Base-by-base conservation (phyloP, 2,888 invertebrate species). In the Myopa testacea region DNA sequence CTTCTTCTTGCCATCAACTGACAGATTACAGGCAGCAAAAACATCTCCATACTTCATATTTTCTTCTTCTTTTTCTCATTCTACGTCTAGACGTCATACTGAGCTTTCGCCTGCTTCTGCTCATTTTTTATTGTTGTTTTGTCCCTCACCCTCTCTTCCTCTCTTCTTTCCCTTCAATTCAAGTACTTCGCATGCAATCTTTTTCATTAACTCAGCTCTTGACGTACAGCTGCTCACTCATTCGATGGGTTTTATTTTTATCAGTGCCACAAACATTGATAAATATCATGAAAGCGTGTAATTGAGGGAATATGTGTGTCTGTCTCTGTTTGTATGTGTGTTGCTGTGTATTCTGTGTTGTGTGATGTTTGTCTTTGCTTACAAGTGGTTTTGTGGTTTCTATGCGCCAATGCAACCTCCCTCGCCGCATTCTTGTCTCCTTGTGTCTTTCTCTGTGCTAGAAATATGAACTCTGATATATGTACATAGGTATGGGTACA, bases 141-240 rank as follows among this genome's bases (percentile, higher is more conserved):
- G 52, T 52, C 19, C 19, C 6, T 58, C 55, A 60, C 45, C 45
- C 45, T 77, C 58, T 65, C 58, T n/a, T n/a, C n/a, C 58, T n/a
- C 26, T 12, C 19, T 10, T 45, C 16, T 63, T 62, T 38, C 50
- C 4, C 58, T 38, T 19, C 69, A 10, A 8, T 68, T 8, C 68
- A 68, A 37, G 26, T 40, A 69, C 45, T 19, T 70, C n/a, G 45
- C 19, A 40, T 38, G 52, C n/a, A 38, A 37, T 58, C 38, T 37
- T 8, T 10, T 68, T 71, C 26, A 4, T 62, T 26, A 62, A 26
- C 14, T 26, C 62, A 26, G n/a, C 8, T 26, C 26, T 26, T 70
- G 16, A 58, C 19, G 16, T n/a, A 16, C 26, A 8, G 26, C 26
- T 62, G 62, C 26, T 62, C n/a, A 26, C 10, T 19, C 62, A 10